Percentiles rank a stretch among this genome's conserved stretches.
Evolutionary conservation across 2,113 vertebrate species (phyloP).

Genomic region (Muscicapa adusta): DNA sequence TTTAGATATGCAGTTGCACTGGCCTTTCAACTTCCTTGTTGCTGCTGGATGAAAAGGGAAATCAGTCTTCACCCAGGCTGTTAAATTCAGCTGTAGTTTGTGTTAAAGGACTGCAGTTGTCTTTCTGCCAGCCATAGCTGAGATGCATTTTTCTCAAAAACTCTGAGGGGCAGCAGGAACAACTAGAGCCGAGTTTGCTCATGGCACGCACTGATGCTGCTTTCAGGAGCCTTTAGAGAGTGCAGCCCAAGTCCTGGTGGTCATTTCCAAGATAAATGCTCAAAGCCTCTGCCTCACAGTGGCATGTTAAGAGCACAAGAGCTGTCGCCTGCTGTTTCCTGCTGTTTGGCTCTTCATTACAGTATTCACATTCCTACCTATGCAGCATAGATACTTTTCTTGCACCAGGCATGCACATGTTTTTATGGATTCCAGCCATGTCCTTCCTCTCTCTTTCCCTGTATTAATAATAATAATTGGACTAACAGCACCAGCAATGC

Average conservation of each 20-base stretch:
- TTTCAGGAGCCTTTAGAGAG: neutral
- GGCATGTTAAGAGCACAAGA: neutral
- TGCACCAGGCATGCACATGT: neutral
- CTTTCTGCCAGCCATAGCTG: neutral
- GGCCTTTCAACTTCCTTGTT: neutral
- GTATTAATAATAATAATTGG: neutral
- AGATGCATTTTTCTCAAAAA: neutral
- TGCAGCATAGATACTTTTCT: neutral
- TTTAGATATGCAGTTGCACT: neutral
- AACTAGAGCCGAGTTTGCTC: accelerated
- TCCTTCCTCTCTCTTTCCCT: neutral
- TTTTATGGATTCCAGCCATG: neutral
- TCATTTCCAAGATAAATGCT: neutral
- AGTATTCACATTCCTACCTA: neutral
- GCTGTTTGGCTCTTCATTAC: neutral
- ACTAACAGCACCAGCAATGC: neutral
- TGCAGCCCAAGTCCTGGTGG: neutral
- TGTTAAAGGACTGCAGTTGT: neutral
- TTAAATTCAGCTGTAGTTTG: neutral
- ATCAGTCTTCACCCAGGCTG: neutral
- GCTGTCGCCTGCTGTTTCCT: neutral
- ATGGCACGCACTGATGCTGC: accelerated
- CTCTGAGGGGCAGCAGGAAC: neutral
- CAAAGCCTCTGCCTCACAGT: neutral
- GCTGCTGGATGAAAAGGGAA: neutral